Evolutionary conservation across 37 sponge, comb jelly and placozoan species (phyloP), one percentile per base, ranked within the genome.

Genomic region (Bolinopsis microptera): DNA sequence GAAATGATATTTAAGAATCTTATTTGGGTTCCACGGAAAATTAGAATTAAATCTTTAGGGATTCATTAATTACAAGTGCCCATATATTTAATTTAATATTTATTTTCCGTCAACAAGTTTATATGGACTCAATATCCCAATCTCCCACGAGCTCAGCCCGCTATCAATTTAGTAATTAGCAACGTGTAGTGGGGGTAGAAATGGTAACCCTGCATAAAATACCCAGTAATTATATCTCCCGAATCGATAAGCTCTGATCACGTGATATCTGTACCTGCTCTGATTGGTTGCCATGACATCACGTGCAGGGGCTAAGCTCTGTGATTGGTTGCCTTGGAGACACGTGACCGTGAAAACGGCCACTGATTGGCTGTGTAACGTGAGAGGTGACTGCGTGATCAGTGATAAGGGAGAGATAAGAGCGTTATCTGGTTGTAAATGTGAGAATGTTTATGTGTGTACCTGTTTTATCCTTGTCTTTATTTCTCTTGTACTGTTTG

Each of bases 371-470:
- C 33, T 18, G 18, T 13, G 80, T 77, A 77, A 77, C 80, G 80
- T 77, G 80, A 77, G 80, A 77, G 33, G 80, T 18, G 5, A 5
- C 80, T 32, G 32, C 80, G 80, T 77, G 80, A 77, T 77, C 22
- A 32, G 33, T 34, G 80, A 77, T 77, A 77, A 77, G 36, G 36
- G 36, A 77, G 33, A 77, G 80, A 77, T 77, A 77, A 77, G 80
- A n/a, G 80, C 80, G 33, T 77, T 77, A 77, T 77, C 80, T 48
- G 5, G 61, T 48, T 48, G 61, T 48, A 48, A 48, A 48, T 48
- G 61, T 48, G 61, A 48, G 61, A 48, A 13, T 48, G 61, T 48
- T 48, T 48, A 13, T 18, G 61, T 48, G 61, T 48, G 61, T 18
- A 48, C 61, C 61, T 48, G 61, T 48, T 48, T 48, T 48, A 48